These are phyloP conservation scores for Drosophila mauritiana DNA, from an alignment of 1,140 invertebrate species.

Conservation along the genomic window DNA sequence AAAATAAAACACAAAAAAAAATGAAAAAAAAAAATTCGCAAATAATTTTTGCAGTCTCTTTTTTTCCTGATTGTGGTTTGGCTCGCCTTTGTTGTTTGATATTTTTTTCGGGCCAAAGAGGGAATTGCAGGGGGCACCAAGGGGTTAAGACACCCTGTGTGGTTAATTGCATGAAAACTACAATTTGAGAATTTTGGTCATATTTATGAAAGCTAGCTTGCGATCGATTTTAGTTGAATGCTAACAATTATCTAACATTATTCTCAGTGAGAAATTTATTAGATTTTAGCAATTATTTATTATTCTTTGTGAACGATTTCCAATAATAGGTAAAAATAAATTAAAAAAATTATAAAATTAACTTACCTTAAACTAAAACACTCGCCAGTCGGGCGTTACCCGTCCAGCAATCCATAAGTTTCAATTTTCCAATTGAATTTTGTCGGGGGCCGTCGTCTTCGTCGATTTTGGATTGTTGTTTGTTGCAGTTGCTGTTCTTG, in stretches of 20 bases:
- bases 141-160: slow-evolving; percentile 6
- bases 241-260: too few species aligned
- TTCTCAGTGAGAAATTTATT: background rate
- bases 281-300: too few species aligned
- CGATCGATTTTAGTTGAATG: too few species aligned
- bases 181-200: background rate
- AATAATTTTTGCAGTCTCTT: slow-evolving; percentile 39
- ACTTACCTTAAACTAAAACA: slow-evolving; percentile 85
- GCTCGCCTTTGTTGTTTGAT: slow-evolving; percentile 37
- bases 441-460: slow-evolving; percentile 61
- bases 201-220: background rate
- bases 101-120: background rate
- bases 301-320: too few species aligned
- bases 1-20: slow-evolving; percentile 35
- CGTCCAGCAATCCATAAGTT: slow-evolving; percentile 85
- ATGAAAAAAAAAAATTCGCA: slow-evolving; percentile 37
- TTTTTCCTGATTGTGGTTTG: slow-evolving; percentile 30
- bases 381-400: slow-evolving; percentile 85
- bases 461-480: slow-evolving; percentile 35
- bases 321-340: background rate
- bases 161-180: slow-evolving; percentile 22
- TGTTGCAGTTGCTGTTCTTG: slow-evolving; percentile 9
- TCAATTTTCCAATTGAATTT: slow-evolving; percentile 82
- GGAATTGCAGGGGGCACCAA: background rate
- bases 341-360: background rate